phyloP scores from a whole-genome alignment of 1,140 invertebrate genomes.

The Heliconius nattereri region DNA sequence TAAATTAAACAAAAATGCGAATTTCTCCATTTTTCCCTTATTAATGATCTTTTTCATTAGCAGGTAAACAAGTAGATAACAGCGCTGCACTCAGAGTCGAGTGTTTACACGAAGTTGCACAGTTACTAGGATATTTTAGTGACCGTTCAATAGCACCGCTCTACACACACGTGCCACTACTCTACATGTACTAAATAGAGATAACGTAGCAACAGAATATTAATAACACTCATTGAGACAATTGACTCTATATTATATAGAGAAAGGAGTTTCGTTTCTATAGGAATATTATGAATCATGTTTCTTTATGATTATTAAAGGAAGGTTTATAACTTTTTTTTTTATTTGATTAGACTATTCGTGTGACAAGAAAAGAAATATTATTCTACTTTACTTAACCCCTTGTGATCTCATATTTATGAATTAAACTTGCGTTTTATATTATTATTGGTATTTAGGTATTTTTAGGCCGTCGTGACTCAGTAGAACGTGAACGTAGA shows the following conservation, averaged over 20 bases:
- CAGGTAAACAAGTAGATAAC: not conserved
- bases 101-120: slow-evolving; percentile 6
- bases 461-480: no score
- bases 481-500: no score
- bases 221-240: slow-evolving; percentile 6
- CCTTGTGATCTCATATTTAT: no score
- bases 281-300: not conserved
- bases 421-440: no score
- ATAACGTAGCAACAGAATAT: not conserved
- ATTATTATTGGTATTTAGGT: no score
- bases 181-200: not conserved
- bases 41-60: not conserved
- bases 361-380: no score
- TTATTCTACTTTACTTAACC: no score
- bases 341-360: no score
- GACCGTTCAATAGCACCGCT: slow-evolving; percentile 12
- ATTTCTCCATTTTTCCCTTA: not conserved
- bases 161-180: not conserved
- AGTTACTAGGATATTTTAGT: slow-evolving; percentile 9
- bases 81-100: not conserved
- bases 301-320: not conserved
- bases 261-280: not conserved
- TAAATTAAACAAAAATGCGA: not conserved
- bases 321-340: no score
- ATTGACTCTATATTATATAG: not conserved